A percentile compares a stretch with the other conserved stretches of the same genome.
These are phyloP conservation scores for Crenichthys baileyi DNA, from an alignment of 2,797 vertebrate species.

Conservation along the genomic window DNA sequence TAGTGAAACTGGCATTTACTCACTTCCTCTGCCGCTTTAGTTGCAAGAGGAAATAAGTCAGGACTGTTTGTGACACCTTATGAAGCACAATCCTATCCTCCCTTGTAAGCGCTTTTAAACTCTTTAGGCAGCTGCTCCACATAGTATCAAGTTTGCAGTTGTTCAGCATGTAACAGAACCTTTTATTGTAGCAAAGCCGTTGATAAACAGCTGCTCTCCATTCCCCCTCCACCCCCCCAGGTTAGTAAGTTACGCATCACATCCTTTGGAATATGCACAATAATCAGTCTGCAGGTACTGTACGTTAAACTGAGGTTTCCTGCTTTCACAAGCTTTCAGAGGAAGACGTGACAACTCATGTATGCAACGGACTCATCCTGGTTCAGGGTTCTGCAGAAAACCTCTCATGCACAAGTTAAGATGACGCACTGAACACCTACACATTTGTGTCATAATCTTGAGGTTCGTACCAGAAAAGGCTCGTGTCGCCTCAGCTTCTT, in stretches of 20 bases:
- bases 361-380: slow-evolving; percentile 18
- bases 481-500: slow-evolving; percentile 6
- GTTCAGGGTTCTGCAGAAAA: slow-evolving; percentile 18
- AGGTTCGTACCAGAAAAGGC: slow-evolving; percentile 42
- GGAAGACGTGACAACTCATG: slow-evolving; percentile 24
- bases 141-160: slow-evolving; percentile 37
- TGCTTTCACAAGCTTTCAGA: slow-evolving; percentile 16
- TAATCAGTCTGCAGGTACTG: slow-evolving; percentile 20
- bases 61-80: slow-evolving; percentile 10
- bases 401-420: slow-evolving; percentile 32
- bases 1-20: slow-evolving; percentile 50
- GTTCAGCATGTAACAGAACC: slow-evolving; percentile 48
- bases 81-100: slow-evolving; percentile 5
- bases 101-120: background rate
- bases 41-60: slow-evolving; percentile 25
- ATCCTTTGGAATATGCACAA: slow-evolving; percentile 24
- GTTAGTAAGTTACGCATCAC: slow-evolving; percentile 7
- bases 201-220: slow-evolving; percentile 42
- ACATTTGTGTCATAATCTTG: slow-evolving; percentile 49
- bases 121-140: slow-evolving; percentile 35
- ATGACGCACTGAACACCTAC: slow-evolving; percentile 55
- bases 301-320: slow-evolving; percentile 17
- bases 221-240: background rate
- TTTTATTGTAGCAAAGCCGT: slow-evolving; percentile 29
- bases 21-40: slow-evolving; percentile 29